These are phyloP conservation scores for Stegophylla sp. DNA, from an alignment of 2,888 invertebrate species.

Conservation along the genomic window DNA sequence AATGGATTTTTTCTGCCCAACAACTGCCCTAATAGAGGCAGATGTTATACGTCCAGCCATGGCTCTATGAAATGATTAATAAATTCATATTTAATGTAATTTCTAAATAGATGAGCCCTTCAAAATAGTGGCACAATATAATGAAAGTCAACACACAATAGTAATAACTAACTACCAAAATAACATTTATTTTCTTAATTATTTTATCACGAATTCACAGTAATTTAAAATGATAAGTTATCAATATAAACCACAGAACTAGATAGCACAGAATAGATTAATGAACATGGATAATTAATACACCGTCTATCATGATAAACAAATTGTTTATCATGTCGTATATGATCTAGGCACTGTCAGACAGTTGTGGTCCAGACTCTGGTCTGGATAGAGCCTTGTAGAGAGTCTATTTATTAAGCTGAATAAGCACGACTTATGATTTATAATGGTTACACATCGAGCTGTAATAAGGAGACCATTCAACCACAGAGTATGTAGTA, in stretches of 20 bases:
- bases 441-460: no score
- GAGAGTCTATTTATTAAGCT: no score
- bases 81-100: constrained; percentile 27
- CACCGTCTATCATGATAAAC: neutral
- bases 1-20: constrained; percentile 81
- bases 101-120: neutral
- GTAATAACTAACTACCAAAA: neutral
- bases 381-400: no score
- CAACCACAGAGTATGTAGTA: no score
- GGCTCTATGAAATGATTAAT: neutral
- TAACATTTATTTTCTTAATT: neutral
- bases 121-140: no score
- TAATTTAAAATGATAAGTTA: neutral
- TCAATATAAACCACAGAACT: no score
- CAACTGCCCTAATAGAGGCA: constrained; percentile 83
- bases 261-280: no score
- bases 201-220: neutral
- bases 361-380: no score
- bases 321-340: no score
- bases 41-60: constrained; percentile 71
- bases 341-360: no score
- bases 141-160: constrained; percentile 18
- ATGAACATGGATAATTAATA: neutral
- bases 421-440: no score
- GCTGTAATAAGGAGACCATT: no score